Base-by-base conservation (phyloP, 2,888 invertebrate genomes). In the Julus scandinavius region DNA sequence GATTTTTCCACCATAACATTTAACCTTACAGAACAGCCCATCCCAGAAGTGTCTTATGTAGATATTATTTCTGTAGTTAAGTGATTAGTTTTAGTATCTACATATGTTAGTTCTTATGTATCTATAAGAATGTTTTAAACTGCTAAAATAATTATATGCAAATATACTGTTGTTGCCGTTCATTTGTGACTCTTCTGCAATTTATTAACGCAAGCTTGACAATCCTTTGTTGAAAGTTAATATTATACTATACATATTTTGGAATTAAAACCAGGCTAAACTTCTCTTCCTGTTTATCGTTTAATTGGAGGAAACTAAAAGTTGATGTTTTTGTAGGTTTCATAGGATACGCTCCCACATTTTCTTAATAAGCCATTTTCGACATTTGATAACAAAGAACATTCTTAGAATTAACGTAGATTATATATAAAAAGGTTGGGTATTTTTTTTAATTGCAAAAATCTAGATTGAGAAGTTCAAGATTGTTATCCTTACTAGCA, bases 331-430 rank as follows among this genome's bases (percentile, higher is more conserved):
- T 54, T 54, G 0, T 54, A 54, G n/a, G 6, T n/a, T 63, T 63
- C n/a, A 63, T 63, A 63, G 58, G 58, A 63, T 63, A n/a, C n/a
- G 58, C 58, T 63, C 58, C 58, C 58, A 63, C 58, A 63, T n/a
- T 17, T 63, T 63, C 58, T 63, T 63, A 63, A 63, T 17, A 63
- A 63, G n/a, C 58, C 1, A n/a, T 63, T 63, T 63, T 63, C 58
- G 58, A n/a, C 58, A n/a, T 17, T 63, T n/a, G 58, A n/a, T 63
- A n/a, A 5, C 58, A 63, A n/a, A 63, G 58, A 17, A 63, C 58
- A n/a, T 63, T 63, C 58, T 63, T n/a, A 63, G 58, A 63, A 63
- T 29, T 29, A 29, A 29, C 29, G 29, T 29, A 29, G 29, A 29
- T 29, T 29, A 29, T 29, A 29, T 29, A 29, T 29, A 29, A 29